A percentile compares a stretch with the other conserved stretches of the same genome.
These are phyloP conservation scores for Drosophila mimica DNA, from an alignment of 2,888 invertebrate genomes.

Conservation along the genomic window DNA sequence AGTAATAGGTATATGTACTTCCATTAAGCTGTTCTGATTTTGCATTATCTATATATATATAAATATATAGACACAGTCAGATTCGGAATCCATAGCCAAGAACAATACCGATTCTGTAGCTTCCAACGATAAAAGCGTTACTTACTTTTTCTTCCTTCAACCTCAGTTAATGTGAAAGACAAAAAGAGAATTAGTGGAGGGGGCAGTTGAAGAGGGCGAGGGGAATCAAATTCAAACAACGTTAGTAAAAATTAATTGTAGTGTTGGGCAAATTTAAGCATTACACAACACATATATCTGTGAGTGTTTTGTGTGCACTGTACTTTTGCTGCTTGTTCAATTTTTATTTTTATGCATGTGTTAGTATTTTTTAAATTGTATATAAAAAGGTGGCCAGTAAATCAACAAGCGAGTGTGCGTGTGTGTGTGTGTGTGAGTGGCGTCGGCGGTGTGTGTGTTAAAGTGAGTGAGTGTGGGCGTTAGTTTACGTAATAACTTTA, in stretches of 20 bases:
- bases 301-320: constrained; percentile 26
- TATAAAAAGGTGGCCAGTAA: constrained; percentile 22
- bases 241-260: constrained; percentile 33
- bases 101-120: constrained; percentile 30
- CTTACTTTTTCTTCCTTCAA: constrained; percentile 1
- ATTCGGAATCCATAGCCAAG: constrained; percentile 23
- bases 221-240: neutral
- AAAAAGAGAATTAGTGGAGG: no score
- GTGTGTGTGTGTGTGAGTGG: neutral
- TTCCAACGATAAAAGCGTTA: constrained; percentile 2
- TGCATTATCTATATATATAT: neutral
- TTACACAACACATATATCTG: neutral
- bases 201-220: no score
- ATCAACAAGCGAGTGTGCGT: neutral
- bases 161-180: neutral
- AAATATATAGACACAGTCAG: neutral
- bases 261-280: constrained; percentile 9
- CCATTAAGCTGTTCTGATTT: constrained; percentile 33
- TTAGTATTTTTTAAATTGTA: constrained; percentile 20
- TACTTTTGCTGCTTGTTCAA: constrained; percentile 18
- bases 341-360: neutral
- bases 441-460: neutral
- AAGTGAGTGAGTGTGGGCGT: constrained; percentile 1
- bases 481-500: constrained; percentile 24
- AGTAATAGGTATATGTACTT: constrained; percentile 24